Conservation (phyloP, 2,888 invertebrate genomes). For the Timandra comae region DNA sequence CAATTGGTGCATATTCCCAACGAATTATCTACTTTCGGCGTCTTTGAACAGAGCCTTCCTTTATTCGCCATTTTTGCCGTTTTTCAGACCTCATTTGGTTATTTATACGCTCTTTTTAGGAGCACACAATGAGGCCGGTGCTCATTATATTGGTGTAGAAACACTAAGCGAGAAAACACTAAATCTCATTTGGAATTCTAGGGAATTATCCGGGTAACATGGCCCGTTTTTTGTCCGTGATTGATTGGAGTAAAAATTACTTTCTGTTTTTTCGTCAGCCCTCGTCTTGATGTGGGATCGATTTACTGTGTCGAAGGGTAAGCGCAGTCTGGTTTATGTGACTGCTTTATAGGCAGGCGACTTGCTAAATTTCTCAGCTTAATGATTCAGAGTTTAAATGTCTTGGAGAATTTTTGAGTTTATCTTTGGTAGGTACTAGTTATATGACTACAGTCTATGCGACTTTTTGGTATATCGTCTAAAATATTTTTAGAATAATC, state of each 20-base stretch:
- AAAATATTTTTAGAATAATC: too few relatives aligned
- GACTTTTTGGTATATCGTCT: too few relatives aligned
- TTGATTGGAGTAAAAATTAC: conserved; percentile 74
- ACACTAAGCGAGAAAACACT: conserved; percentile 59
- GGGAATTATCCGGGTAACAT: conserved; percentile 68
- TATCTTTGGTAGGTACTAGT: too few relatives aligned
- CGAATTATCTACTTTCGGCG: conserved; percentile 74
- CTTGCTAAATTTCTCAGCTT: neutral
- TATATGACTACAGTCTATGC: too few relatives aligned
- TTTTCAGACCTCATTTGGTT: conserved; percentile 76
- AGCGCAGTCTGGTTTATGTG: conserved; percentile 33
- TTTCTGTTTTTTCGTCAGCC: conserved; percentile 66
- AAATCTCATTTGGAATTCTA: conserved; percentile 73
- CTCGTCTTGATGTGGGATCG: conserved; percentile 33
- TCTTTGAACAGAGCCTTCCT: conserved; percentile 74
- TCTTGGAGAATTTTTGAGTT: too few relatives aligned
- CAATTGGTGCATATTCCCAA: conserved; percentile 75
- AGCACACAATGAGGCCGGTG: conserved; percentile 47
- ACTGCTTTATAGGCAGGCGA: conserved; percentile 22
- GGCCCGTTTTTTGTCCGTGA: conserved; percentile 66
- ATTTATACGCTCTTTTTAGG: conserved; percentile 72
- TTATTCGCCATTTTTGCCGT: conserved; percentile 73
- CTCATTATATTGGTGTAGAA: conserved; percentile 70
- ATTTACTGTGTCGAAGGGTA: conserved; percentile 30
- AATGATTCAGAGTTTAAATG: too few relatives aligned